Percentiles rank a stretch among this genome's conserved stretches.
These are phyloP conservation scores for Abscondita cerata DNA, from an alignment of 2,888 invertebrate genomes.

Conservation along the genomic window DNA sequence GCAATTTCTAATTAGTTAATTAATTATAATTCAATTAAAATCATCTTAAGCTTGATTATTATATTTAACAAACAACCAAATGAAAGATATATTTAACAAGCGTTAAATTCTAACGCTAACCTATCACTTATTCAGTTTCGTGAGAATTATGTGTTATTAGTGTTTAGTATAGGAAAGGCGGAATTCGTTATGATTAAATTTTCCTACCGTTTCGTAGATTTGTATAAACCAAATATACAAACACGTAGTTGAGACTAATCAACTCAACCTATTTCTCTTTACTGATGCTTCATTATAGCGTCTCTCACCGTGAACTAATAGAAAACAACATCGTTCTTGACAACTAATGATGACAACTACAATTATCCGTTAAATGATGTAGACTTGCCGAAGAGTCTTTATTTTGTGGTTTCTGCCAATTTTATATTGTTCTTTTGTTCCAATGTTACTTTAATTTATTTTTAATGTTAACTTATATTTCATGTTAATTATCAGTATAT, in stretches of 20 bases:
- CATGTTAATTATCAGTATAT: too few relatives aligned
- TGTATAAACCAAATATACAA: constrained; percentile 25
- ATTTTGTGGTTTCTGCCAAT: too few relatives aligned
- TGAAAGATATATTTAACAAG: too few relatives aligned
- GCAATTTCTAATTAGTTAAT: too few relatives aligned
- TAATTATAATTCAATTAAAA: too few relatives aligned
- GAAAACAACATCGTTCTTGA: constrained; percentile 31
- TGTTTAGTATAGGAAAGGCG: neutral
- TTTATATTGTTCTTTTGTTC: too few relatives aligned
- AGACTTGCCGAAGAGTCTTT: too few relatives aligned
- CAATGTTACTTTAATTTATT: too few relatives aligned
- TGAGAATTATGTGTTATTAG: neutral
- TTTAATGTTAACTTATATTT: too few relatives aligned
- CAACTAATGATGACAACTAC: constrained; percentile 32
- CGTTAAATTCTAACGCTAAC: neutral
- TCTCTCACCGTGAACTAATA: constrained; percentile 20
- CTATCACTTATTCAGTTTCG: neutral
- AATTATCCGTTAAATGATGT: too few relatives aligned
- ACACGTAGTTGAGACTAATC: constrained; percentile 24
- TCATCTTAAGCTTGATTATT: too few relatives aligned
- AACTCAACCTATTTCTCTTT: constrained; percentile 20
- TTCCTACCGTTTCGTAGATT: constrained; percentile 21
- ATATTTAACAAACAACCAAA: too few relatives aligned
- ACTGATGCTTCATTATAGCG: constrained; percentile 23
- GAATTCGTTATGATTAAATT: constrained; percentile 12